Evolutionary conservation across 1,140 invertebrate species (phyloP).

Genomic region (Sogatella furcifera): DNA sequence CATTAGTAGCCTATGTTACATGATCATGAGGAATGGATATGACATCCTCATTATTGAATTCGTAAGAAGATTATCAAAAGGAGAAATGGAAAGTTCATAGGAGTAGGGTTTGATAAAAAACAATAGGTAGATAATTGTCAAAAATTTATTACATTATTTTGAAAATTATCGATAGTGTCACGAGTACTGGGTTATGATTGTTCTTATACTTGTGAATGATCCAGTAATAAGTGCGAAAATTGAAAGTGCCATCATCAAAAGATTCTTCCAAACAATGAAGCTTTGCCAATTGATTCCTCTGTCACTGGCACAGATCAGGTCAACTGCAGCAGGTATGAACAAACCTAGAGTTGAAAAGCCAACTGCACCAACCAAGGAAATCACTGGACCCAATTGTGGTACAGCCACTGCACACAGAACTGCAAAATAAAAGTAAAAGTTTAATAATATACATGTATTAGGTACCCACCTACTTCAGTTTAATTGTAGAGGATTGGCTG

Average conservation of each 20-base stretch:
- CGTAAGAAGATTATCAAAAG: too few species aligned
- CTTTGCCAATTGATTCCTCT: conserved; percentile 12
- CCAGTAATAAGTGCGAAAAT: conserved; percentile 51
- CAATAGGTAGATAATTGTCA: too few species aligned
- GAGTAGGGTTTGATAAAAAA: too few species aligned
- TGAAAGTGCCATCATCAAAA: conserved; percentile 35
- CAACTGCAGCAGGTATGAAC: conserved; percentile 50
- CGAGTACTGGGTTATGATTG: conserved; percentile 36
- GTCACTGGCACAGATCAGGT: conserved; percentile 30
- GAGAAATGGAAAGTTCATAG: too few species aligned
- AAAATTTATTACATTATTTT: too few species aligned
- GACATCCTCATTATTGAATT: too few species aligned
- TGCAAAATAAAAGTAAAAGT: conserved; percentile 34
- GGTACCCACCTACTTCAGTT: too few species aligned
- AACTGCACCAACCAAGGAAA: conserved; percentile 52
- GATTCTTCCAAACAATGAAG: conserved; percentile 17
- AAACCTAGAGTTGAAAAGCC: conserved; percentile 46
- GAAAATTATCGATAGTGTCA: too few species aligned
- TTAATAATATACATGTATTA: neutral
- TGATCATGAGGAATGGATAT: too few species aligned
- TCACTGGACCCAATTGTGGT: conserved; percentile 48
- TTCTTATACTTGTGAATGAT: conserved; percentile 43
- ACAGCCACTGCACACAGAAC: conserved; percentile 40
- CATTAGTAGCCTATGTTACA: too few species aligned
- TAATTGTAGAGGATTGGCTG: too few species aligned